A percentile compares a stretch with the other conserved stretches of the same genome.
These are phyloP conservation scores for Melanostoma mellinum DNA, from an alignment of 2,888 invertebrate genomes.

Conservation along the genomic window DNA sequence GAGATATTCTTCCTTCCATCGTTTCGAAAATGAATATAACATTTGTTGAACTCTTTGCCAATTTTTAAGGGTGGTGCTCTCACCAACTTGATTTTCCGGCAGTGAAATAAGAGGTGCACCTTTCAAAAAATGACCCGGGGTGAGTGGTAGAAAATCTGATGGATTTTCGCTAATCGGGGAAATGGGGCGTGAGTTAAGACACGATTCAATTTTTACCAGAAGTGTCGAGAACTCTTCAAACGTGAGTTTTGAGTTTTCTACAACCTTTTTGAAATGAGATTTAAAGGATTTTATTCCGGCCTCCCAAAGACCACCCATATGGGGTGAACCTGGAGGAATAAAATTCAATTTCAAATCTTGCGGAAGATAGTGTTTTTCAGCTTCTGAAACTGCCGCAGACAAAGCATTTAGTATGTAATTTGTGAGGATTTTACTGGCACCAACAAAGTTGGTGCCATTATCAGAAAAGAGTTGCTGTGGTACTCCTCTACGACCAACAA, in stretches of 20 bases:
- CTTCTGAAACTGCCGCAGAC: slow-evolving; percentile 11
- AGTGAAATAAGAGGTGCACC: slow-evolving; percentile 22
- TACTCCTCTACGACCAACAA: slow-evolving; percentile 50
- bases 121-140: slow-evolving; percentile 24
- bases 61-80: slow-evolving; percentile 5
- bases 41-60: slow-evolving; percentile 17
- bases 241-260: slow-evolving; percentile 12
- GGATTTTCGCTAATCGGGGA: slow-evolving; percentile 8
- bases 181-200: slow-evolving; percentile 6
- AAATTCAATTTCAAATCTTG: slow-evolving; percentile 20
- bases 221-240: slow-evolving; percentile 30
- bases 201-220: slow-evolving; percentile 12
- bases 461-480: slow-evolving; percentile 48
- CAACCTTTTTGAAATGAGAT: slow-evolving; percentile 17
- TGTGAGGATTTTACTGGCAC: slow-evolving; percentile 9
- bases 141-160: not conserved
- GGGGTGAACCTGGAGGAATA: slow-evolving; percentile 16
- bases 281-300: slow-evolving; percentile 15
- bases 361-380: slow-evolving; percentile 9
- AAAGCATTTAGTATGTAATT: slow-evolving; percentile 3
- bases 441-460: slow-evolving; percentile 62
- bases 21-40: slow-evolving; percentile 2
- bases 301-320: slow-evolving; percentile 24
- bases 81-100: not conserved
- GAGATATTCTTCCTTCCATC: slow-evolving; percentile 28